Base-by-base conservation (phyloP, 2,113 vertebrate species). In the Sylvia atricapilla region DNA sequence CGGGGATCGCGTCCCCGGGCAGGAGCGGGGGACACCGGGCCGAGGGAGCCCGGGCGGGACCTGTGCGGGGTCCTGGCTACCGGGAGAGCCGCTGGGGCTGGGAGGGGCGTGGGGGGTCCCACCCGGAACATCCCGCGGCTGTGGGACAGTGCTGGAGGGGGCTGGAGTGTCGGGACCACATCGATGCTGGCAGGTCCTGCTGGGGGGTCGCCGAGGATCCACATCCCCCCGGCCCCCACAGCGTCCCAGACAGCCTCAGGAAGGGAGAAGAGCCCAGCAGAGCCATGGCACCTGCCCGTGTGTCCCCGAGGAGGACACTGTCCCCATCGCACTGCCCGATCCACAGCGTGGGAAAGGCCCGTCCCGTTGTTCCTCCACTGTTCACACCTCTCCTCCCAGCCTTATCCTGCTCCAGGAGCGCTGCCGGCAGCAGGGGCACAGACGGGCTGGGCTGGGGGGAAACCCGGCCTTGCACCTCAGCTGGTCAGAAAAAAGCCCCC, bases 21-120 rank as follows among this genome's bases (percentile, higher is more conserved):
- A 5, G 2, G 31, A 11, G 21, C 6, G 4, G 16, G 11, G 9
- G 30, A 7, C 23, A 2, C 2, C 4, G 6, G 44, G 1, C 1
- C 3, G 31, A 2, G 31, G 24, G 16, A 23, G 2, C 20, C 16
- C 14, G 7, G 9, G 9, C 7, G 15, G 27, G 20, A 2, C 15
- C 10, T 7, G 8, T 6, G 62, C 22, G 43, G 44, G 39, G 2
- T 9, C 19, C 8, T 3, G n/a, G 16, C 62, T 4, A 4, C 16
- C 15, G 12, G 21, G 28, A 20, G 22, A 6, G n/a, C 22, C 58
- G 21, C 59, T 10, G 31, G 30, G 49, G 49, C 24, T 6, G 16
- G 9, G 19, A 12, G 7, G 12, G 24, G 6, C 1, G 28, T 6
- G 27, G 50, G 23, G 9, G 8, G 6, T 3, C 24, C 37, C 56